phyloP scores from a whole-genome alignment of 2,113 vertebrate genomes.

The Fukomys damarensis region DNA sequence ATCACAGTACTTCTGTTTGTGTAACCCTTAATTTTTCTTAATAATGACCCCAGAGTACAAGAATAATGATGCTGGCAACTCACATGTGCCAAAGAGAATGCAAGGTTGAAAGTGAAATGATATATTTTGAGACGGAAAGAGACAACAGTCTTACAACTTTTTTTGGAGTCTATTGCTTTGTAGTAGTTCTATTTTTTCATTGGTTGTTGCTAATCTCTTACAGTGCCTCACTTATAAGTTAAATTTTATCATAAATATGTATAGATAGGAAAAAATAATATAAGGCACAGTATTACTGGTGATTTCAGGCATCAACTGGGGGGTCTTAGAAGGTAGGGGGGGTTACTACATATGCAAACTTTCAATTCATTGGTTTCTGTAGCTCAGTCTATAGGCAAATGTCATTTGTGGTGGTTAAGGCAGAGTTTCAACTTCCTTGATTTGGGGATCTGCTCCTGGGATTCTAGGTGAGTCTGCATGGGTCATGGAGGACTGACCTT shows the following conservation, averaged over 20 bases:
- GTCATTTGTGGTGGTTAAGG: too few species aligned
- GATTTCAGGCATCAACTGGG: background rate
- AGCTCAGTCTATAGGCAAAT: background rate
- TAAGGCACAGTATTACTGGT: background rate
- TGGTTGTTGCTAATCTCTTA: background rate
- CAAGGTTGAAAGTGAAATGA: background rate
- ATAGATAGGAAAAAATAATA: background rate
- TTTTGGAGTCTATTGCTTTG: background rate
- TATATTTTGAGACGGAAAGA: background rate
- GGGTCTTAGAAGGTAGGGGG: background rate
- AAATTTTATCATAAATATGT: too few species aligned
- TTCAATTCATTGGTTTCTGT: background rate
- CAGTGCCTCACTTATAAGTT: too few species aligned
- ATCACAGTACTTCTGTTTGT: background rate
- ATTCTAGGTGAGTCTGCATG: background rate
- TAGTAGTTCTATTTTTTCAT: background rate
- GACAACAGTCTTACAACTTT: background rate
- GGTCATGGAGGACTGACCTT: background rate
- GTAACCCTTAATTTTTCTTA: background rate
- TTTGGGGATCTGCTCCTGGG: background rate
- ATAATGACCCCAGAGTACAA: background rate
- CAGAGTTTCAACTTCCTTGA: background rate
- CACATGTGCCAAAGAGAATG: background rate
- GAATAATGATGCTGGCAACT: background rate
- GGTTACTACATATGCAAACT: background rate